Base-by-base conservation (phyloP, 2,113 vertebrate species). In the Paedocypris sp. region DNA sequence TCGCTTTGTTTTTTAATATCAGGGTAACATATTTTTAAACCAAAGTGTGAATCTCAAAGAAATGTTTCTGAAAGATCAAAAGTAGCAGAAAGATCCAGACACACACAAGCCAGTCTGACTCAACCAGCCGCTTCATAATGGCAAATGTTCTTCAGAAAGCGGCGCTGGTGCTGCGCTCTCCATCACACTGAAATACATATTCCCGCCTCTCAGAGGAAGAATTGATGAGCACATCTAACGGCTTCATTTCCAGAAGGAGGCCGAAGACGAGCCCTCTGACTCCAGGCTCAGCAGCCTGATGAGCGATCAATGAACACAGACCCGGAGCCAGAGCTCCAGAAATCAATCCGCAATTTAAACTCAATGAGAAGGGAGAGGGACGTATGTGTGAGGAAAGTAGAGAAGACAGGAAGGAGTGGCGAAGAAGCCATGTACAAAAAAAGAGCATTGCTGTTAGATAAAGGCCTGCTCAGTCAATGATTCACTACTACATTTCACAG, bases 301-400 rank as follows among this genome's bases (percentile, higher is more conserved):
- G 78, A 76, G 77, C 69, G 81, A 86, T 87, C 83, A 83, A 86
- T 84, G 78, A 76, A 76, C 64, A 70, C 77, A 81, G 82, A 81
- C 69, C 70, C 16, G 74, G 77, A 74, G 75, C 26, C 75, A 80
- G 80, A 75, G 77, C 32, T 25, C 80, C 79, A 46, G 83, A 85
- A 86, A 87, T 87, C 86, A 86, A 87, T 86, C 81, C 82, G 81
- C 75, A 80, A 83, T 83, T 85, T 86, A 84, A 87, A 86, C 78
- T 75, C 81, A 82, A 74, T 76, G 69, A 65, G 68, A 62, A 69
- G 42, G 32, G 66, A 58, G 48, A 35, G 49, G 28, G 50, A 43
- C 6, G 22, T 58, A 13, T 35, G 16, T 41, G 29, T 25, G 76
- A 68, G 73, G 73, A 62, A 56, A n/a, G 15, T 51, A 38, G 64